Evolutionary conservation across 35 echinoderm and acorn worm genomes (phyloP).

Genomic region (Heliocidaris erythrogramma): DNA sequence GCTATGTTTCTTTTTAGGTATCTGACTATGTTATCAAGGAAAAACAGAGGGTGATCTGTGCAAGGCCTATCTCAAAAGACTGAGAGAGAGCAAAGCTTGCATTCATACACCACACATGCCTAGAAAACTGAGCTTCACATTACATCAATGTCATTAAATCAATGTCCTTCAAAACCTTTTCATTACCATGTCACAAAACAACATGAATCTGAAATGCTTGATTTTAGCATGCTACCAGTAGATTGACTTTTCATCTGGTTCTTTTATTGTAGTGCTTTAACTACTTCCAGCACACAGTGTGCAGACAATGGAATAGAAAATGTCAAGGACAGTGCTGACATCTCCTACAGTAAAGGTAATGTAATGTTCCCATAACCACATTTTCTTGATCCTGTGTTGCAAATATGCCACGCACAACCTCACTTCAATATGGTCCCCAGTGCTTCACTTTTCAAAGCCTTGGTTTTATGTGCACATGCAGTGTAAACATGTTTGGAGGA

Average conservation of each 20-base stretch:
- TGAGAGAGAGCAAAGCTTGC: too few relatives aligned
- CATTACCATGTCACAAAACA: too few relatives aligned
- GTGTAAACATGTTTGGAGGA: not conserved
- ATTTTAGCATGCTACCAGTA: not conserved
- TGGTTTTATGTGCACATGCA: not conserved
- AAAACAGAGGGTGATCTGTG: too few relatives aligned
- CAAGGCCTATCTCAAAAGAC: too few relatives aligned
- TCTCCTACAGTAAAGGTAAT: not conserved
- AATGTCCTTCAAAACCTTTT: too few relatives aligned
- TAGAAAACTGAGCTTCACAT: too few relatives aligned
- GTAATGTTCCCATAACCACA: not conserved
- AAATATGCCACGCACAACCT: not conserved
- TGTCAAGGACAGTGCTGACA: slow-evolving; percentile 9
- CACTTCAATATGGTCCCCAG: not conserved
- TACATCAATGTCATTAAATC: too few relatives aligned
- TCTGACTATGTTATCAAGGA: too few relatives aligned
- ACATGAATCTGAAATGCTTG: not conserved
- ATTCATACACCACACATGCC: too few relatives aligned
- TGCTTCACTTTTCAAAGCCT: not conserved
- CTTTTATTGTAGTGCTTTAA: not conserved
- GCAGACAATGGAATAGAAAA: not conserved
- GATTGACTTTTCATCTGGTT: not conserved
- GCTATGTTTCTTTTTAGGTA: too few relatives aligned
- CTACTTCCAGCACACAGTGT: slow-evolving; percentile 1
- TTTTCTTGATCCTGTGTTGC: not conserved